Conservation (phyloP, 2,888 invertebrate genomes). For the Stenotaenia linearis region DNA sequence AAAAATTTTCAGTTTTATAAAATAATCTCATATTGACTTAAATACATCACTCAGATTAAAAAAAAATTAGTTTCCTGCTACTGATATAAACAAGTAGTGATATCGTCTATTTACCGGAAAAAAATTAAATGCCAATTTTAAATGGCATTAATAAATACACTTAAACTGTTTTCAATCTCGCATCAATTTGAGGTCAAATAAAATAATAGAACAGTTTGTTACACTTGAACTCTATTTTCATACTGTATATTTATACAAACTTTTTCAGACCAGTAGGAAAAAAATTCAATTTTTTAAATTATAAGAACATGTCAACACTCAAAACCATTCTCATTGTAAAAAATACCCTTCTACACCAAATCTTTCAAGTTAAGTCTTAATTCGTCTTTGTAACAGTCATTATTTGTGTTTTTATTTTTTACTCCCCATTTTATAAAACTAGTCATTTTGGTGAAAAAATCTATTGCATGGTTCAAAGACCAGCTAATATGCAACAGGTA, state of each 20-base stretch:
- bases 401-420: not conserved
- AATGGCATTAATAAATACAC: not conserved
- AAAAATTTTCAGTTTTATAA: no score
- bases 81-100: no score
- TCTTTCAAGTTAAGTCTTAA: not conserved
- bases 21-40: no score
- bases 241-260: no score
- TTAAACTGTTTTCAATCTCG: not conserved
- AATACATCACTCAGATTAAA: no score
- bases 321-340: not conserved
- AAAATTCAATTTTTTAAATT: not conserved
- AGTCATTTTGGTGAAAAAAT: conserved; percentile 26
- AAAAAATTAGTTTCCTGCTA: no score
- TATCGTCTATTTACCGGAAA: no score
- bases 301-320: not conserved
- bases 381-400: not conserved
- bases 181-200: not conserved
- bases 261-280: no score
- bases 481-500: conserved; percentile 28
- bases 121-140: no score
- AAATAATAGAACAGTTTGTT: not conserved
- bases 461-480: conserved; percentile 27
- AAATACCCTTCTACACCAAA: not conserved
- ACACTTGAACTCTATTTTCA: not conserved
- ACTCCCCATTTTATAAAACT: not conserved